Conservation (phyloP, 2,113 vertebrate genomes). For the Corydoras maculifer region DNA sequence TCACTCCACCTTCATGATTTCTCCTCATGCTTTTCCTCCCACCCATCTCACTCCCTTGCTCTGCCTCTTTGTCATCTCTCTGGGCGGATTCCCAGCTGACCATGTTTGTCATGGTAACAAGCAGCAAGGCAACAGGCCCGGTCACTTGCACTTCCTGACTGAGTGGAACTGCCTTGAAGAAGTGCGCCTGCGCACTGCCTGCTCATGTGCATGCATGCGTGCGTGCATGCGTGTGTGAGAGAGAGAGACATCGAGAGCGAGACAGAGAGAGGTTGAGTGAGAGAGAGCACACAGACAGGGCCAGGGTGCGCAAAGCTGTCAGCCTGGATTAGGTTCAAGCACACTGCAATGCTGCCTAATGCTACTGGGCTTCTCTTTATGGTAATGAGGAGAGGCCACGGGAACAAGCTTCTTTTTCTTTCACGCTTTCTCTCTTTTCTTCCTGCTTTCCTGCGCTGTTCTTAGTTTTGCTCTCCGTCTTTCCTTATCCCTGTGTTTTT, state of each 20-base stretch:
- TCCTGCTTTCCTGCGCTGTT: not conserved
- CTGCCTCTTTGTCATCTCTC: slow-evolving; percentile 61
- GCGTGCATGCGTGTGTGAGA: slow-evolving; percentile 30
- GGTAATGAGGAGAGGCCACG: slow-evolving; percentile 46
- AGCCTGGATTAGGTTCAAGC: slow-evolving; percentile 66
- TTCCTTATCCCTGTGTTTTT: slow-evolving; percentile 6
- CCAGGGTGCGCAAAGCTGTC: slow-evolving; percentile 64
- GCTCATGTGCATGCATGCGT: slow-evolving; percentile 6
- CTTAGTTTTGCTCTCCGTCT: not conserved
- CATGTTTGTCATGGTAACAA: slow-evolving; percentile 73
- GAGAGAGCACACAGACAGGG: slow-evolving; percentile 39
- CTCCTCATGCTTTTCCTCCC: slow-evolving; percentile 8
- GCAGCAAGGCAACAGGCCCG: slow-evolving; percentile 64
- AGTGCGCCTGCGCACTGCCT: slow-evolving; percentile 39
- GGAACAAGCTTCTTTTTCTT: slow-evolving; percentile 28
- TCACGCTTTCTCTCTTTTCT: not conserved
- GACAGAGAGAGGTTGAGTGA: slow-evolving; percentile 17
- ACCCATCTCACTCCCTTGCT: slow-evolving; percentile 23
- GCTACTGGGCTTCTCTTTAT: slow-evolving; percentile 47
- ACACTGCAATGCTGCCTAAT: slow-evolving; percentile 57
- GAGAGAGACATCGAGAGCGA: not conserved
- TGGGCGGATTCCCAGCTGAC: slow-evolving; percentile 74
- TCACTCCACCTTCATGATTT: slow-evolving; percentile 10
- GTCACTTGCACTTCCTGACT: slow-evolving; percentile 66
- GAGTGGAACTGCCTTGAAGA: slow-evolving; percentile 48